Evolutionary conservation across 2,888 invertebrate species (phyloP).

Genomic region (Colostygia pectinataria): DNA sequence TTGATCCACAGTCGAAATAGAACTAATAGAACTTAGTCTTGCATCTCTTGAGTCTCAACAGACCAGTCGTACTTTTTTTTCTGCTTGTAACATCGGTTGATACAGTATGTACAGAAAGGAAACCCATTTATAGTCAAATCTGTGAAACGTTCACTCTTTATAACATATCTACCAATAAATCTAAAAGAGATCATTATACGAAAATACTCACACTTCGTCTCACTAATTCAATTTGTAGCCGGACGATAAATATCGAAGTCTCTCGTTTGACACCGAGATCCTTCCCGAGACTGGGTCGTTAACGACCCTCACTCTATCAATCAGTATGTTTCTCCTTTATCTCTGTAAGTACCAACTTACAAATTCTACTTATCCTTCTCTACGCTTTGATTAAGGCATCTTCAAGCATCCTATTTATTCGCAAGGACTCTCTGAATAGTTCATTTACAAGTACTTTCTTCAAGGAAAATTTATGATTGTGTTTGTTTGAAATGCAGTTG

Average conservation of each 20-base stretch:
- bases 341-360: conserved; percentile 3
- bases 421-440: conserved; percentile 9
- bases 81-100: too few species aligned
- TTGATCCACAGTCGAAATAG: too few species aligned
- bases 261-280: conserved; percentile 38
- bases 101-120: too few species aligned
- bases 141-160: too few species aligned
- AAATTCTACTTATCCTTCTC: conserved; percentile 12
- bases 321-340: conserved; percentile 31
- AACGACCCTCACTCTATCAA: conserved; percentile 40
- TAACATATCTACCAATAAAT: too few species aligned
- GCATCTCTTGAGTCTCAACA: too few species aligned
- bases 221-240: conserved; percentile 55
- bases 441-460: conserved; percentile 13
- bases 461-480: conserved; percentile 1
- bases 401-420: conserved; percentile 10
- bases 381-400: neutral
- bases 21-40: neutral
- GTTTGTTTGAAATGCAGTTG: neutral
- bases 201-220: conserved; percentile 35
- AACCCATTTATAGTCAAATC: too few species aligned
- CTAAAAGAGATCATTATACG: conserved; percentile 2
- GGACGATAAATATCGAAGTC: conserved; percentile 52
- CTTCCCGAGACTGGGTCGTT: conserved; percentile 33
- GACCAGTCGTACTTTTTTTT: too few species aligned